Conservation (phyloP, 2,888 invertebrate genomes). For the Cenopis cana region DNA sequence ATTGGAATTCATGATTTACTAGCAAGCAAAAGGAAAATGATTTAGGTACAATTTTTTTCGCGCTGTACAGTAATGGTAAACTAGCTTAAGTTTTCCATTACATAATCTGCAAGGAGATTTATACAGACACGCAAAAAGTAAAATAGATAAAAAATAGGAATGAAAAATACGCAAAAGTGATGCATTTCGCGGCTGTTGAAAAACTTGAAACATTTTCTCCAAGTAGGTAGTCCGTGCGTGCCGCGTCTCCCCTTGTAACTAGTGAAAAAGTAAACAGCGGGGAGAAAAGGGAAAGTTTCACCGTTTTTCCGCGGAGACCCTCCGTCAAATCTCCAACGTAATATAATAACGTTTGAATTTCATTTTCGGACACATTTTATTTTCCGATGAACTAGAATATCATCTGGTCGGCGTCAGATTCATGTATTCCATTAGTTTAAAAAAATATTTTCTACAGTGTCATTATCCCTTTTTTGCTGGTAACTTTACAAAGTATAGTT, state of each 20-base stretch:
- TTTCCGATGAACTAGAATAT: constrained; percentile 46
- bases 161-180: constrained; percentile 9
- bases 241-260: constrained; percentile 59
- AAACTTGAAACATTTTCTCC: constrained; percentile 34
- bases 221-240: constrained; percentile 30
- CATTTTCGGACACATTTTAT: constrained; percentile 64
- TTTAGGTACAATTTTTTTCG: too few relatives aligned
- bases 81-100: too few relatives aligned
- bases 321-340: constrained; percentile 70
- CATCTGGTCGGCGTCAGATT: not conserved
- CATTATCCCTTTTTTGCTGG: too few relatives aligned
- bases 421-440: not conserved
- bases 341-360: constrained; percentile 68
- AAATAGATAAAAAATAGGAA: not conserved
- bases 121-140: too few relatives aligned
- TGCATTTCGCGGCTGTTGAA: constrained; percentile 20
- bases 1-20: too few relatives aligned
- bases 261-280: constrained; percentile 78
- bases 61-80: too few relatives aligned
- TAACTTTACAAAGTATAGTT: too few relatives aligned
- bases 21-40: too few relatives aligned
- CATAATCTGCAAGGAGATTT: too few relatives aligned
- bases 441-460: too few relatives aligned
- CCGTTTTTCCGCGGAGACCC: constrained; percentile 74
- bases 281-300: constrained; percentile 75